phyloP scores from a whole-genome alignment of 2,113 vertebrate genomes.

The Ctenodactylus gundi region DNA sequence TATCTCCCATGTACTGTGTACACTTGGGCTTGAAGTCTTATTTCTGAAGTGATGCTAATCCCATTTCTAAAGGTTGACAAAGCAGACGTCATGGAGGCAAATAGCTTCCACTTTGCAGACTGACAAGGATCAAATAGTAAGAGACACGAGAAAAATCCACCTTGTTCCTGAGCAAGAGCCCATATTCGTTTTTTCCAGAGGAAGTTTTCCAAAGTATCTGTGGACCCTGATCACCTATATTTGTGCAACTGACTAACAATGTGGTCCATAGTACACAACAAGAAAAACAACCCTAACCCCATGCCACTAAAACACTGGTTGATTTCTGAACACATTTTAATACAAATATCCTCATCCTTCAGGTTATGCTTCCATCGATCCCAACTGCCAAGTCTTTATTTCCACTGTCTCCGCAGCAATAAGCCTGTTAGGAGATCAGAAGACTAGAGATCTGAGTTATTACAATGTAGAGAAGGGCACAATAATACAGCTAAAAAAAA shows the following conservation, averaged over 20 bases:
- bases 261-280: not conserved
- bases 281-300: not conserved
- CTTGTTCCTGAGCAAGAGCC: not conserved
- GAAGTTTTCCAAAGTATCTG: slow-evolving; percentile 43
- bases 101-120: not conserved
- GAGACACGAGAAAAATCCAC: slow-evolving; percentile 42
- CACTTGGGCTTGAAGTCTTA: slow-evolving; percentile 52
- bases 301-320: not conserved
- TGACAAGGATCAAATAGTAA: not conserved
- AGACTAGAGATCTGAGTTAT: not conserved
- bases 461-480: not conserved
- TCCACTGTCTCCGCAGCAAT: not conserved
- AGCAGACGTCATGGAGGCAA: not conserved
- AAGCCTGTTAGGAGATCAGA: not conserved
- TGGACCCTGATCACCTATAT: slow-evolving; percentile 49
- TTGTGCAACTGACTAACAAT: not conserved
- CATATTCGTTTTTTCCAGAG: not conserved
- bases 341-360: not conserved
- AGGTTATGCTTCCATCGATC: not conserved
- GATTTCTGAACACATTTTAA: slow-evolving; percentile 18
- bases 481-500: not conserved
- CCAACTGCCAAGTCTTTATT: not conserved
- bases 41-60: slow-evolving; percentile 27
- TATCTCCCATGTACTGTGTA: not conserved
- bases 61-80: slow-evolving; percentile 48